Base-by-base conservation (phyloP, 2,113 vertebrate genomes). In the Myrmecobius fasciatus region DNA sequence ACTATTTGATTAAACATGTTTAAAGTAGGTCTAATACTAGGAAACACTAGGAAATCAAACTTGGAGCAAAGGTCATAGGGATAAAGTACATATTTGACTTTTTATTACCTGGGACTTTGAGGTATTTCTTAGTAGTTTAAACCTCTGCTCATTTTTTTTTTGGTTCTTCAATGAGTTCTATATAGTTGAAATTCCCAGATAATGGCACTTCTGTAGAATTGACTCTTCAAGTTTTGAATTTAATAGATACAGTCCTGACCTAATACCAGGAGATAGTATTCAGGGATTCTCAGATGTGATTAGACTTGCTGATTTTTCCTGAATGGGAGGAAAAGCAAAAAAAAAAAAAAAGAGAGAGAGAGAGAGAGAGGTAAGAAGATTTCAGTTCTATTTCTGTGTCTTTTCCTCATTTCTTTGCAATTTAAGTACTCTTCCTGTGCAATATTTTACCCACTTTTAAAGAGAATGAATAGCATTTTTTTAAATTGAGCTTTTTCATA, bases 291-390 rank as follows among this genome's bases (percentile, higher is more conserved):
- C 36, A n/a, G 60, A 14, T n/a, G 60, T 75, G 60, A 36, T n/a
- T 6, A 75, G 20, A 75, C 36, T 75, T 75, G n/a, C 36, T 75
- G 60, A 75, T 75, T 75, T n/a, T 3, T n/a, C 14, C 36, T 75
- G 60, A 75, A 75, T n/a, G 14, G 14, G 60, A n/a, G 36, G 12
- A 75, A 93, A 94, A 94, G 6, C 10, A 96, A 96, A 91, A 48
- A 83, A 14, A 36, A 91, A 56, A 14, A 36, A 2, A 25, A 48
- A n/a, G n/a, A n/a, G n/a, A n/a, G n/a, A n/a, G n/a, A n/a, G n/a
- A n/a, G n/a, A n/a, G n/a, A n/a, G 49, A 92, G 11, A 91, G 89
- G 9, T 89, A 12, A 3, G 49, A 36, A 94, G 6, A 28, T 0
- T 14, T 10, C 91, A 0, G 3, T 89, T 26, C 28, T 91, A 46